These are phyloP conservation scores for Xiphophorus birchmanni DNA, from an alignment of 2,797 vertebrate species.

Conservation along the genomic window DNA sequence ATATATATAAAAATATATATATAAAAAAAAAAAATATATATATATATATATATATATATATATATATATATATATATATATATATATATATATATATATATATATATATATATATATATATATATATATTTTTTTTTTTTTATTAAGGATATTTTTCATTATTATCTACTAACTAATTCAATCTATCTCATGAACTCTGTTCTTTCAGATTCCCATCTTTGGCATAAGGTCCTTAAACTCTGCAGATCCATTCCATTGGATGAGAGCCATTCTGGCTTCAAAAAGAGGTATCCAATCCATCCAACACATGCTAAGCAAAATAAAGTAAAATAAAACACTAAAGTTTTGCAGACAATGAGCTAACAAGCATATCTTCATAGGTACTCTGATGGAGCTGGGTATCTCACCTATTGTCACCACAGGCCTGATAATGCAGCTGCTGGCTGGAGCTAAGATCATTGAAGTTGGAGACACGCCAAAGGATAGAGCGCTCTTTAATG, in stretches of 20 bases:
- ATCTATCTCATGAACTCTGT: neutral
- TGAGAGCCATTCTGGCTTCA: conserved; percentile 97
- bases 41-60: no score
- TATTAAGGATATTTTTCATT: neutral
- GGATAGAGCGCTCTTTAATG: conserved; percentile 96
- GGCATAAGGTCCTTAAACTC: conserved; percentile 99
- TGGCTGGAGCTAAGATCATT: conserved; percentile 98
- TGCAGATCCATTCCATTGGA: conserved; percentile 99
- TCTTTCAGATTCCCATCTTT: conserved; percentile 92
- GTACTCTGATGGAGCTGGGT: conserved; percentile 97
- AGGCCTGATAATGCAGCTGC: conserved; percentile 97
- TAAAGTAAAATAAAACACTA: neutral
- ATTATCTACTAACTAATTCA: neutral
- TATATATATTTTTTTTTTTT: neutral
- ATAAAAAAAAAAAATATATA: no score
- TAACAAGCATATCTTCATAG: conserved; percentile 71
- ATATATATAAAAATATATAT: no score
- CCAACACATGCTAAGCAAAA: neutral
- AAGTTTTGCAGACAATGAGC: neutral
- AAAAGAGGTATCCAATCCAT: conserved; percentile 88
- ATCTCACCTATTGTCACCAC: conserved; percentile 99
- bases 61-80: no score
- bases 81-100: no score
- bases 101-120: no score
- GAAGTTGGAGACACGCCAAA: conserved; percentile 98